phyloP scores from a whole-genome alignment of 2,113 vertebrate species.

The Neopipo cinnamomea region DNA sequence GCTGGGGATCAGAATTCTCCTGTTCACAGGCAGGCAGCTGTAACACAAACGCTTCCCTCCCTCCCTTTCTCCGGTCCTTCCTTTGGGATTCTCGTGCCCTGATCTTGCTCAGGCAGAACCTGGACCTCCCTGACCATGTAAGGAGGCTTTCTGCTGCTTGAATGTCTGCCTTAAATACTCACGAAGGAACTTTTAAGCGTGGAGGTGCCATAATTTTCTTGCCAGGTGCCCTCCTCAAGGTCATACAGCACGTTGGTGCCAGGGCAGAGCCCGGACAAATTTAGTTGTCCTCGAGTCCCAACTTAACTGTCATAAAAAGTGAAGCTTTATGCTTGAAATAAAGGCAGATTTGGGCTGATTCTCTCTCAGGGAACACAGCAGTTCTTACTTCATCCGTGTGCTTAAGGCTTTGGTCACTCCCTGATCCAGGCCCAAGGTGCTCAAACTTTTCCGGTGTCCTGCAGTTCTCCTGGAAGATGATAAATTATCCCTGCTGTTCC shows the following conservation, averaged over 20 bases:
- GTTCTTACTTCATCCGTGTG: background rate
- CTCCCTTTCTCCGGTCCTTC: fast-evolving
- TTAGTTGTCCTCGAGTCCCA: background rate
- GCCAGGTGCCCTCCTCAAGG: background rate
- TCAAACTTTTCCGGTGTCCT: background rate
- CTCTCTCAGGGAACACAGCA: background rate
- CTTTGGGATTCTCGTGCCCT: background rate
- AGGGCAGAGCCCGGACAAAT: background rate
- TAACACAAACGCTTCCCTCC: background rate
- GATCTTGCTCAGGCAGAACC: background rate
- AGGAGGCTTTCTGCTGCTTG: background rate
- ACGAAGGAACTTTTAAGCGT: fast-evolving
- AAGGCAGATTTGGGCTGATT: background rate
- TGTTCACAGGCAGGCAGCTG: background rate
- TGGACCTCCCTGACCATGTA: background rate
- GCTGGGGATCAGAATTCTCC: background rate
- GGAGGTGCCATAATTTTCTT: background rate
- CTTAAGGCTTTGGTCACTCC: background rate
- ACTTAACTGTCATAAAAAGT: background rate
- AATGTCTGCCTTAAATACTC: background rate
- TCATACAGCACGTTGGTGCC: background rate
- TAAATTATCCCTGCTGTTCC: background rate
- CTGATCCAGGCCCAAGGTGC: background rate
- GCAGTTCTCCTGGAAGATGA: background rate
- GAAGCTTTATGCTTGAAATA: background rate